A percentile compares a stretch with the other conserved stretches of the same genome.
Evolutionary conservation across 2,888 invertebrate genomes (phyloP).

Genomic region (Alentia gelatinosa): DNA sequence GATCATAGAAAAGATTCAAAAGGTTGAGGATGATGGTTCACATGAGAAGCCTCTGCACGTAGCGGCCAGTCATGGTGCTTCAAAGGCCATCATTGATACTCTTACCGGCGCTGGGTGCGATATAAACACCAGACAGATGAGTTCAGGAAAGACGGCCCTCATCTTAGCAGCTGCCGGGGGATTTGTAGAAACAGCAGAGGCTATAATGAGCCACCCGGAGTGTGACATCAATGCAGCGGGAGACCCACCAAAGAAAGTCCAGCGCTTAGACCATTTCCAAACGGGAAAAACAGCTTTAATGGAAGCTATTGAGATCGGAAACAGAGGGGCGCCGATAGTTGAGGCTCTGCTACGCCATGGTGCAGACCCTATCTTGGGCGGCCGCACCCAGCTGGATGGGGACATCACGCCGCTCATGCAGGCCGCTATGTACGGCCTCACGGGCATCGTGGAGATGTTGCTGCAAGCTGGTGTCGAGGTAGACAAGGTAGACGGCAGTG

Average conservation of each 20-base stretch:
- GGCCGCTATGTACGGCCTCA: constrained; percentile 35
- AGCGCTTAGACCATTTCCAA: constrained; percentile 17
- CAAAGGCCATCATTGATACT: background rate
- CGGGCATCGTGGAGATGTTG: constrained; percentile 5
- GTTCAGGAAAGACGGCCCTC: background rate
- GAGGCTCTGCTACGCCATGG: background rate
- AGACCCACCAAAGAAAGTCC: background rate
- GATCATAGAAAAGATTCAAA: background rate
- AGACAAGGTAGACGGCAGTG: background rate
- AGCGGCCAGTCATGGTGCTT: background rate
- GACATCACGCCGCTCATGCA: constrained; percentile 29
- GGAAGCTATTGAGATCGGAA: background rate
- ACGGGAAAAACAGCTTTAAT: background rate
- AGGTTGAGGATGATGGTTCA: background rate
- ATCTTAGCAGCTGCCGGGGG: constrained; percentile 5
- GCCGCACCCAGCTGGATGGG: background rate
- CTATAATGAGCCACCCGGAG: background rate
- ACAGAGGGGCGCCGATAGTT: background rate
- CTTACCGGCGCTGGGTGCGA: background rate
- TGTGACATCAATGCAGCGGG: background rate
- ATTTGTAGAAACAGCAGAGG: background rate
- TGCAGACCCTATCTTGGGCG: background rate
- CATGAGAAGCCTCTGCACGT: background rate
- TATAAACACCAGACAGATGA: background rate
- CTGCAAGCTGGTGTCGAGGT: background rate